These are phyloP conservation scores for Blastobasis adustella DNA, from an alignment of 2,888 invertebrate genomes.

Conservation along the genomic window DNA sequence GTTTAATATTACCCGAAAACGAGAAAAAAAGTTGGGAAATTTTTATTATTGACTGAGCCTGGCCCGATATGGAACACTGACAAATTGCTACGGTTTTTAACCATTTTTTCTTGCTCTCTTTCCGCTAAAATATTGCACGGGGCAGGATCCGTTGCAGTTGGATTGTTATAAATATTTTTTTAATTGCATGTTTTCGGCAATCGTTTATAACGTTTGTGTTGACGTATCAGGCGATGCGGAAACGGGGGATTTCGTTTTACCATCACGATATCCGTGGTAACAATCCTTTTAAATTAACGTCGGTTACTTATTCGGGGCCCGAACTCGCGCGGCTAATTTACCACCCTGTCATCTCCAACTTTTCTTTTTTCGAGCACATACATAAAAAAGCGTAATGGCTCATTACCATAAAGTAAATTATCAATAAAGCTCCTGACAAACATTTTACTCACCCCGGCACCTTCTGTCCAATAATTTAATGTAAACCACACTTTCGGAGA, in stretches of 20 bases:
- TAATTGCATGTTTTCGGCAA: conserved; percentile 37
- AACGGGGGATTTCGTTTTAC: conserved; percentile 15
- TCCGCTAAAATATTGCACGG: conserved; percentile 31
- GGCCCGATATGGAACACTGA: conserved; percentile 60
- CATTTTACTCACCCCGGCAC: conserved; percentile 14
- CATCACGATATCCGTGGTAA: not conserved
- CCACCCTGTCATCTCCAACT: conserved; percentile 8
- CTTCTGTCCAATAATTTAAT: conserved; percentile 31
- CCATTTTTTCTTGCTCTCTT: conserved; percentile 40
- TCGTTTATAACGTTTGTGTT: conserved; percentile 30
- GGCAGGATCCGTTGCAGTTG: conserved; percentile 29
- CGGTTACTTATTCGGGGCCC: conserved; percentile 7
- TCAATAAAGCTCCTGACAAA: conserved; percentile 27
- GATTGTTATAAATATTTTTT: conserved; percentile 39
- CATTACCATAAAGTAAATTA: conserved; percentile 34
- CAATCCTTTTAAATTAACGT: conserved; percentile 5
- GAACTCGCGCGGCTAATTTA: conserved; percentile 2
- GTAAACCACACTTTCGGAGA: conserved; percentile 48
- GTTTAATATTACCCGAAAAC: conserved; percentile 57
- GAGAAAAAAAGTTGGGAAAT: conserved; percentile 51
- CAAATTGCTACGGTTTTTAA: conserved; percentile 63
- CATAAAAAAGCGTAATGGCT: conserved; percentile 9
- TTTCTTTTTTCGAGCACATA: not conserved
- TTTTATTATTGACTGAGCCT: conserved; percentile 65
- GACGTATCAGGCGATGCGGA: conserved; percentile 38